Percentiles rank a stretch among this genome's conserved stretches.
Evolutionary conservation across 2,888 invertebrate species (phyloP).

Genomic region (Strigamia transsilvanica): DNA sequence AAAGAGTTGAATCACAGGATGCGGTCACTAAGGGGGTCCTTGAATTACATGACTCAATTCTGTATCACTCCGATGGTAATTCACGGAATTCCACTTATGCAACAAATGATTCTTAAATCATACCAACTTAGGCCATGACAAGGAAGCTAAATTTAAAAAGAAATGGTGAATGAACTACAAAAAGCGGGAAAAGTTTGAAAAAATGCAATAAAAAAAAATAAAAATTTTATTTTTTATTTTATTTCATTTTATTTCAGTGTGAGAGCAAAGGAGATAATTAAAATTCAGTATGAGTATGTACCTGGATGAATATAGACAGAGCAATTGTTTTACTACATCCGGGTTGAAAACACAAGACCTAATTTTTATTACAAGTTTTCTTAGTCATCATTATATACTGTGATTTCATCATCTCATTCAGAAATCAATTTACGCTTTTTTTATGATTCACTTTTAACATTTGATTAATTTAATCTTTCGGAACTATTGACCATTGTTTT

Average conservation of each 20-base stretch:
- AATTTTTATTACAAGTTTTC: constrained; percentile 24
- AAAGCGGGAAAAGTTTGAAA: not conserved
- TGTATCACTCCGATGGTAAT: constrained; percentile 3
- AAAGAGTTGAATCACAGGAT: constrained; percentile 39
- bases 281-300: not conserved
- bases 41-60: constrained; percentile 18
- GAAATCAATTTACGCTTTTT: constrained; percentile 23
- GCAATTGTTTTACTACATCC: constrained; percentile 42
- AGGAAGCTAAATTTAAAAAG: not conserved
- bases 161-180: not conserved
- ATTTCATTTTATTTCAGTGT: not conserved
- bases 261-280: not conserved
- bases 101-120: constrained; percentile 8
- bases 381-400: not conserved
- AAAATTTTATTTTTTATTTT: not conserved
- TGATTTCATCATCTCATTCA: constrained; percentile 24
- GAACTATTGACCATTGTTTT: constrained; percentile 21
- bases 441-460: constrained; percentile 14
- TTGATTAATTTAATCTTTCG: constrained; percentile 1
- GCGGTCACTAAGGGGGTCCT: constrained; percentile 15
- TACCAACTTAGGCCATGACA: not conserved
- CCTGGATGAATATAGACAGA: constrained; percentile 18
- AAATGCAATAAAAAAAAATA: not conserved
- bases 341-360: constrained; percentile 40
- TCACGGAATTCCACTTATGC: constrained; percentile 31